Base-by-base conservation (phyloP, 2,797 vertebrate genomes). In the Etheostoma nigrum region DNA sequence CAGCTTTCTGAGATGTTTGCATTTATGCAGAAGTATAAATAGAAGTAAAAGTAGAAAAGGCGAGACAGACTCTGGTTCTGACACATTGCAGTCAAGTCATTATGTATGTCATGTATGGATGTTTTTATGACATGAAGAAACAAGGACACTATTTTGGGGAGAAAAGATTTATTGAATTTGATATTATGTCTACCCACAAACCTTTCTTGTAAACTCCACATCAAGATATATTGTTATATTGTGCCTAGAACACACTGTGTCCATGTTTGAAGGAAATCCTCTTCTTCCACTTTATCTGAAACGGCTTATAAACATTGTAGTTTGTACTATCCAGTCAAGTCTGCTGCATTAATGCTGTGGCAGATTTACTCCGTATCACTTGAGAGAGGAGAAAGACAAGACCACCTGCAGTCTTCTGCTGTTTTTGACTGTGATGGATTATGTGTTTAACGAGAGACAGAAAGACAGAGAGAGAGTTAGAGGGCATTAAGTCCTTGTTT, bases 381-480 rank as follows among this genome's bases (percentile, higher is more conserved):
- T 44, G 63, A 85, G 64, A 48, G 69, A 54, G 61, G 51, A 72
- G 74, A 61, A 40, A 78, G 71, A 84, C 71, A 54, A 74, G 72
- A 72, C 76, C 76, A 82, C 82, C 88, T 80, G 87, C 71, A 79
- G 78, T 73, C 76, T 57, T 64, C 52, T 70, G 68, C 62, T 79
- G 62, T 78, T 72, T 86, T 83, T 78, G 88, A 88, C 79, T 72
- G 78, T 90, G 88, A 92, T 88, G 85, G 84, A 91, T 91, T 77
- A 74, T 81, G 79, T 87, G 81, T 86, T 84, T 77, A 66, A 48
- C 67, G 70, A 68, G 63, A 74, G 75, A 69, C 60, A 51, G 55
- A 61, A 74, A 82, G 82, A 79, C 61, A 55, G 58, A 80, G 58
- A 79, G 58, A 25, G 83, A 79, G 77, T 74, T 55, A 44, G 79